phyloP scores from a whole-genome alignment of 1,140 invertebrate species.

The Drosophila azteca region DNA sequence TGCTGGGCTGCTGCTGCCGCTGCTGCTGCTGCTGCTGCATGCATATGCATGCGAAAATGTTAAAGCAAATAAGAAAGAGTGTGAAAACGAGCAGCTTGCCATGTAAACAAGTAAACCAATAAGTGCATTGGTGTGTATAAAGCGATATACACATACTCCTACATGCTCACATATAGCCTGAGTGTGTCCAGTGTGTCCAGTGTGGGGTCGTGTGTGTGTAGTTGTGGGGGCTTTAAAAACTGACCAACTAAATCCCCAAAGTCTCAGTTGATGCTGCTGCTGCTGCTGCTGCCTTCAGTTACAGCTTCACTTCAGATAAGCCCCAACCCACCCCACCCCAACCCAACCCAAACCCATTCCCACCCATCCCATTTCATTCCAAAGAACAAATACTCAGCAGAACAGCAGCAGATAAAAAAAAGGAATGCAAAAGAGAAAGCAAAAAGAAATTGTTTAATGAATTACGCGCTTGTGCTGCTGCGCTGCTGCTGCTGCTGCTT shows the following conservation, averaged over 20 bases:
- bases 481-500: constrained; percentile 40
- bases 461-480: constrained; percentile 65
- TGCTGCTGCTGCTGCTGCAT: constrained; percentile 50
- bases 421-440: constrained; percentile 36
- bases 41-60: constrained; percentile 82
- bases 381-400: constrained; percentile 12
- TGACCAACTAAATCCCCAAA: constrained; percentile 55
- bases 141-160: constrained; percentile 29
- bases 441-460: constrained; percentile 65
- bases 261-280: constrained; percentile 35
- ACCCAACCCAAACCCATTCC: background rate
- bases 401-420: constrained; percentile 5
- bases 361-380: constrained; percentile 1
- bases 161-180: constrained; percentile 26
- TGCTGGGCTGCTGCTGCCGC: constrained; percentile 6
- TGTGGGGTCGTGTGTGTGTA: constrained; percentile 26
- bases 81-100: constrained; percentile 81
- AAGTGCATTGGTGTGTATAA: constrained; percentile 64
- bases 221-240: constrained; percentile 60
- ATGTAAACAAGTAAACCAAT: constrained; percentile 82
- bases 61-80: constrained; percentile 81
- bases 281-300: background rate
- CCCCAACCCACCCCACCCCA: background rate
- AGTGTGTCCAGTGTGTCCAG: constrained; percentile 18
- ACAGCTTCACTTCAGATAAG: constrained; percentile 43